phyloP scores from a whole-genome alignment of 2,797 vertebrate genomes.

The Gymnodraco acuticeps region DNA sequence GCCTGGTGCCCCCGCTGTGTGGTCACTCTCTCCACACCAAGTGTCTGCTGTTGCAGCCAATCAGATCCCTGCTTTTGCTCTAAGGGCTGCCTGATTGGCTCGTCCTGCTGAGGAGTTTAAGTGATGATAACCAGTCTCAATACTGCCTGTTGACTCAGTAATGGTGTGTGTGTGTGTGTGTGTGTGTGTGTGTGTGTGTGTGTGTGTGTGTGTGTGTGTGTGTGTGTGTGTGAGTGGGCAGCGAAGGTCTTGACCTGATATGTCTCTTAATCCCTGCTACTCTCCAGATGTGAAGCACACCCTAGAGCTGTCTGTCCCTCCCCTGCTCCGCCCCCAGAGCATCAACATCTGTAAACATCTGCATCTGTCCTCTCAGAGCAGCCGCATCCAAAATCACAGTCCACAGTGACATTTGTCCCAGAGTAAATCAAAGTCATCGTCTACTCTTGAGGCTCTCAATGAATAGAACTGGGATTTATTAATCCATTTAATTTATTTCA shows the following conservation, averaged over 20 bases:
- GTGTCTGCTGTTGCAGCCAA: conserved; percentile 50
- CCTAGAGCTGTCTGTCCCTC: conserved; percentile 5
- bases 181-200: conserved; percentile 22
- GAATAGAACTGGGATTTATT: neutral
- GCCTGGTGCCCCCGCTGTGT: conserved; percentile 43
- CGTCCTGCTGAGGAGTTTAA: conserved; percentile 33
- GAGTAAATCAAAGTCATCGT: neutral
- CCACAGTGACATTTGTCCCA: neutral
- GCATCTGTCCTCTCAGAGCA: neutral
- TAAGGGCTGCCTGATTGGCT: conserved; percentile 52
- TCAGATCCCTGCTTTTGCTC: conserved; percentile 37
- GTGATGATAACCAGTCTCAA: conserved; percentile 40
- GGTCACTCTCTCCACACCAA: conserved; percentile 64
- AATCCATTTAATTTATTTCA: neutral
- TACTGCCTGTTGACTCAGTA: conserved; percentile 65
- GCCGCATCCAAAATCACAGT: neutral
- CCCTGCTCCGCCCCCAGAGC: conserved; percentile 13
- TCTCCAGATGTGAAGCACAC: conserved; percentile 54
- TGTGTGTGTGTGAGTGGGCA: conserved; percentile 9
- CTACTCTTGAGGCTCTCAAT: neutral
- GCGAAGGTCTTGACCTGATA: conserved; percentile 11
- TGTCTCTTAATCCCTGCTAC: conserved; percentile 39
- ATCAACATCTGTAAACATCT: conserved; percentile 60
- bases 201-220: conserved; percentile 16
- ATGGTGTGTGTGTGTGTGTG: conserved; percentile 18